A percentile compares a stretch with the other conserved stretches of the same genome.
These are phyloP conservation scores for Ceryle rudis DNA, from an alignment of 2,797 vertebrate species.

Conservation along the genomic window DNA sequence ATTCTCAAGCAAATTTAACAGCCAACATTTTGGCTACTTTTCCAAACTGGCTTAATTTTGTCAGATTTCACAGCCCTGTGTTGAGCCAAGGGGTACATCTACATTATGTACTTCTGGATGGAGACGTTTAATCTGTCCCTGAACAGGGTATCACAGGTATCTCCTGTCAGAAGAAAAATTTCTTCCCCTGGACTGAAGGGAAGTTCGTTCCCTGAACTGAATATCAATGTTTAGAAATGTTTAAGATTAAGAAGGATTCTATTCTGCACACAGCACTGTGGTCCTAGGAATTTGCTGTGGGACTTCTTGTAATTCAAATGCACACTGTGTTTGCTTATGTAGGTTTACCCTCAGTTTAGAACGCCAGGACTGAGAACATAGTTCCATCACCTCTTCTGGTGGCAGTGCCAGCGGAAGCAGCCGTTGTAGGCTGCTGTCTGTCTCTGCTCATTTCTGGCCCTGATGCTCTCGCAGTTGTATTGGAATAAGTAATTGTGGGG, in stretches of 20 bases:
- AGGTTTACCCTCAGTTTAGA: background rate
- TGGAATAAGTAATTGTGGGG: background rate
- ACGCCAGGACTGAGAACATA: background rate
- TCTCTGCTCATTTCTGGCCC: background rate
- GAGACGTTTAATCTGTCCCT: background rate
- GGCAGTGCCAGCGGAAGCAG: background rate
- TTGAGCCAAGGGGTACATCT: background rate
- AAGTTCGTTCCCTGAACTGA: background rate
- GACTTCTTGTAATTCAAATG: background rate
- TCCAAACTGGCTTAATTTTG: background rate
- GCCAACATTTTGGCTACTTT: background rate
- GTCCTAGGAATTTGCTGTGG: background rate
- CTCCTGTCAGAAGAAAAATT: background rate
- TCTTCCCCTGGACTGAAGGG: background rate
- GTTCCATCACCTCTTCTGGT: background rate
- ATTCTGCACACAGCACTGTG: background rate
- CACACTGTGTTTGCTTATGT: background rate
- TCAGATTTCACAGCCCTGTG: background rate
- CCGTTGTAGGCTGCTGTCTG: background rate
- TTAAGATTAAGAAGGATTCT: background rate
- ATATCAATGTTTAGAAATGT: background rate
- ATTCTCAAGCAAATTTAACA: background rate
- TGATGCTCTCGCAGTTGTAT: background rate
- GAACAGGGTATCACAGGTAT: background rate
- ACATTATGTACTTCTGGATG: background rate